Conservation (phyloP, 2,888 invertebrate genomes). For the Xanthorhoe designata region DNA sequence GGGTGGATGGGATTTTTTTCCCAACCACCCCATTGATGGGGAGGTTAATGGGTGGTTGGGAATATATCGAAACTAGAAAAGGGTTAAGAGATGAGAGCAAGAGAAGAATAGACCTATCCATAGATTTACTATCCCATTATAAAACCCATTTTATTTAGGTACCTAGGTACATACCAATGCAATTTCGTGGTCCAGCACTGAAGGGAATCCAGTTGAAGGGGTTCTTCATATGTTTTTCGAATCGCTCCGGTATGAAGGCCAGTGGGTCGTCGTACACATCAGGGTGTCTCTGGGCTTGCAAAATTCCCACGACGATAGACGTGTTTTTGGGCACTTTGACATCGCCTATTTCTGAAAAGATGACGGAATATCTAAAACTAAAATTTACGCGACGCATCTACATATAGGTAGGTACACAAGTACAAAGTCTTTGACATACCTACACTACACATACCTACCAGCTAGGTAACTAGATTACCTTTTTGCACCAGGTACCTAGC, state of each 20-base stretch:
- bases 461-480: neutral
- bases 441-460: neutral
- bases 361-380: neutral
- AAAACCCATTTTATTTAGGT: neutral
- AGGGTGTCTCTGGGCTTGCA: conserved; percentile 76
- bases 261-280: conserved; percentile 83
- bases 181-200: conserved; percentile 57
- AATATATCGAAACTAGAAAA: no score
- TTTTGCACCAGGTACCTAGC: neutral
- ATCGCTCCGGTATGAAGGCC: conserved; percentile 82
- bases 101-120: neutral
- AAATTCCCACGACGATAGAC: conserved; percentile 69
- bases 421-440: no score
- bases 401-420: no score
- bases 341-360: conserved; percentile 49
- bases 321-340: conserved; percentile 61
- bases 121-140: neutral
- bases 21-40: no score
- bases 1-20: no score
- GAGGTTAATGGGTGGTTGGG: no score
- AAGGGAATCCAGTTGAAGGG: conserved; percentile 52
- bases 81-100: no score
- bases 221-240: conserved; percentile 58
- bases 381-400: no score
- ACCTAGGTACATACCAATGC: conserved; percentile 45